Conservation (phyloP, 2,888 invertebrate genomes). For the Drosophila anomelani region DNA sequence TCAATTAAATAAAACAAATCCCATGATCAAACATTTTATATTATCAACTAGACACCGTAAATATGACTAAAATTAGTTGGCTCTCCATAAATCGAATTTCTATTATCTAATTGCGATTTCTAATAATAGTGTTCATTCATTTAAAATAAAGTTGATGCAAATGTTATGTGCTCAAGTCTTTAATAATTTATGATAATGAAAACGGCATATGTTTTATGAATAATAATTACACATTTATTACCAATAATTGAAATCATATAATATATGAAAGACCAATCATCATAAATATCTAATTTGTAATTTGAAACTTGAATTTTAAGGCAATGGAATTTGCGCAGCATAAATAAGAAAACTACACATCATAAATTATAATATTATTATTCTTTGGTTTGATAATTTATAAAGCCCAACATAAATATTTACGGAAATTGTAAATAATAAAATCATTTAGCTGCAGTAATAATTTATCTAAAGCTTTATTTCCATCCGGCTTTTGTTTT, state of each 20-base stretch:
- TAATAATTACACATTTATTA: conserved; percentile 8
- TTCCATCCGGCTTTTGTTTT: conserved; percentile 63
- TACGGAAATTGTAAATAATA: conserved; percentile 2
- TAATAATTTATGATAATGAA: conserved; percentile 7
- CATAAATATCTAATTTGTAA: conserved; percentile 1
- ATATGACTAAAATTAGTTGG: neutral
- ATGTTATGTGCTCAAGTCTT: neutral
- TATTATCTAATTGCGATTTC: conserved; percentile 11
- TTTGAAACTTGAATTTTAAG: neutral
- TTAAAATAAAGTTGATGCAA: conserved; percentile 14
- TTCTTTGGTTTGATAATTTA: neutral
- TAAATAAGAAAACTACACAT: neutral
- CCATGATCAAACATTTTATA: neutral
- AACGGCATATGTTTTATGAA: neutral
- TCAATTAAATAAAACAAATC: neutral
- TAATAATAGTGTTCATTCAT: conserved; percentile 22
- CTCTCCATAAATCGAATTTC: neutral
- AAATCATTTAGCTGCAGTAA: neutral
- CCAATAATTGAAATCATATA: conserved; percentile 5
- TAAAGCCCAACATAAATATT: neutral
- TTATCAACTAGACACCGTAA: conserved; percentile 8
- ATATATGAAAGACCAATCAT: neutral
- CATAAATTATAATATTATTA: neutral
- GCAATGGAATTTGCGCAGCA: neutral
- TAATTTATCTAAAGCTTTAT: neutral